Evolutionary conservation across 2,888 invertebrate species (phyloP), one percentile per base, ranked within the genome.

Genomic region (Chorisops tibialis): DNA sequence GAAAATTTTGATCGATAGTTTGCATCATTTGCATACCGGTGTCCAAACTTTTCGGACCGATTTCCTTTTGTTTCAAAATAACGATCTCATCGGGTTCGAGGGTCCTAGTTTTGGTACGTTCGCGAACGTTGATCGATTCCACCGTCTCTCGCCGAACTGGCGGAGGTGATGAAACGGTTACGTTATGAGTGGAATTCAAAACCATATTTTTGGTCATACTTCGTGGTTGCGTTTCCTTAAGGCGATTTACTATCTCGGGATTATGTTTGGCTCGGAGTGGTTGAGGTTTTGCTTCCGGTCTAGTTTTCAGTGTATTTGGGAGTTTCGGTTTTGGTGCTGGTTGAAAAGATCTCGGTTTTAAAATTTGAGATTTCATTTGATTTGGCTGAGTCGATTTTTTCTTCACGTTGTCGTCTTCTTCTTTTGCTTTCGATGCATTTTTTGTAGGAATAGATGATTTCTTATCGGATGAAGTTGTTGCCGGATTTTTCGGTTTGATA

Each of bases 91-190:
- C 73, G 0, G 73, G 72, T 9, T 70, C 68, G 50, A 77, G 66
- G 0, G 75, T 75, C 61, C 73, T 69, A 4, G 74, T 71, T 61
- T 63, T 63, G 12, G 65, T 67, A 5, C 69, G 63, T 58, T 58
- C 62, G 30, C 65, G 38, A 35, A 18, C 4, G 14, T 35, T 50
- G 14, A 9, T 4, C 18, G 12, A 35, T 54, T 63, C 61, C 19
- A 19, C 30, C 1, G 35, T 4, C 49, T 65, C 62, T 62, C 63
- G 72, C 54, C 75, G 73, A 65, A 70, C 70, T 14, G 72, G 67
- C 11, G 78, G 77, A 39, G 78, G 78, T 21, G 78, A 78, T 2
- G 71, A 67, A 7, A 78, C 74, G 1, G 78, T 78, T 18, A 78
- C 78, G 69, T 74, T 78, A 35, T 76, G 76, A 52, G 72, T 72